A percentile compares a stretch with the other conserved stretches of the same genome.
phyloP scores from a whole-genome alignment of 2,113 vertebrate species.

The Parotia lawesii region DNA sequence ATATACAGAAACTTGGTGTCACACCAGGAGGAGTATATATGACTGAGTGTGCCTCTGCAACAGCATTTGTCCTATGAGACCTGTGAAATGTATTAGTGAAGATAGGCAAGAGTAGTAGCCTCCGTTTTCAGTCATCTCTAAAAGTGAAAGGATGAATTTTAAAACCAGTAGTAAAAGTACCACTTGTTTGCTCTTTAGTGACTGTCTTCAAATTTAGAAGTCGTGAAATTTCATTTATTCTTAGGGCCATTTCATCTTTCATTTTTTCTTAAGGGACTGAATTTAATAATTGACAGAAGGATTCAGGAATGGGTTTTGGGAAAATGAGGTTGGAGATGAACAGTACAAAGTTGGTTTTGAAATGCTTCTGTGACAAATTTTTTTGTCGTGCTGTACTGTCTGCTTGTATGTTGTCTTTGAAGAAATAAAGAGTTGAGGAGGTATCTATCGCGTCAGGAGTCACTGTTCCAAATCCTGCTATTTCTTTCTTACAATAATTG shows the following conservation, averaged over 20 bases:
- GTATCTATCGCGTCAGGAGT: background rate
- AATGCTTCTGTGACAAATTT: background rate
- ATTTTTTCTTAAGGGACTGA: background rate
- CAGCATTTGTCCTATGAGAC: background rate
- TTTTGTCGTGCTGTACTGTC: background rate
- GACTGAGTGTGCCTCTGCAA: background rate
- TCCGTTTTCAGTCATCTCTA: background rate
- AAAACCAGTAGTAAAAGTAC: background rate
- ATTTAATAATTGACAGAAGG: background rate
- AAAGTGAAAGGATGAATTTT: background rate
- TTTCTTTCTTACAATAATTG: background rate
- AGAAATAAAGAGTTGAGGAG: background rate
- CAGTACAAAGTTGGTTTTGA: background rate
- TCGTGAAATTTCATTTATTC: background rate
- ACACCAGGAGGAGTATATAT: rapidly evolving
- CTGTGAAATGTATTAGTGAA: background rate
- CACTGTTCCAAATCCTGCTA: background rate
- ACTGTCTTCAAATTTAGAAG: background rate
- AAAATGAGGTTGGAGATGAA: background rate
- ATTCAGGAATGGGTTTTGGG: background rate
- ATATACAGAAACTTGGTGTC: background rate
- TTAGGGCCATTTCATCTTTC: background rate
- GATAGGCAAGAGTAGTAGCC: background rate
- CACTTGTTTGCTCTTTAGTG: background rate
- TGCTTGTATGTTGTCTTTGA: background rate